Conservation (phyloP, 2,113 vertebrate genomes). For the Halcyon senegalensis region DNA sequence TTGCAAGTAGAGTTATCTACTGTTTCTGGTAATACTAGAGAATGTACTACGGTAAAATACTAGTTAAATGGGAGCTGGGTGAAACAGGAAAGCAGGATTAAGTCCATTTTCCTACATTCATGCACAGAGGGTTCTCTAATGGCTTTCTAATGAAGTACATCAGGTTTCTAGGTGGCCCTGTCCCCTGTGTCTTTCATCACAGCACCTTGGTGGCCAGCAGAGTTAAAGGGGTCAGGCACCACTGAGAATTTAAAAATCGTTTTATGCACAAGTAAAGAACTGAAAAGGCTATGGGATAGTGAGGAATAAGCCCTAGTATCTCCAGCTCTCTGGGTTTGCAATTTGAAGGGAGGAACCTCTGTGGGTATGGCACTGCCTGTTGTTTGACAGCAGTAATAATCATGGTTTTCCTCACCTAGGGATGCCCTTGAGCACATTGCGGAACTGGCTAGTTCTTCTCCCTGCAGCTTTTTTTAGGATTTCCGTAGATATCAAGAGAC, state of each 20-base stretch:
- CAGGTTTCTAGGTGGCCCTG: background rate
- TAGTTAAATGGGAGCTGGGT: background rate
- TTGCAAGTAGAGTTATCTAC: background rate
- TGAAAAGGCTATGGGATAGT: background rate
- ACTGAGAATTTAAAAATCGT: background rate
- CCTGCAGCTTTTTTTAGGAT: background rate
- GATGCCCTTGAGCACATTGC: background rate
- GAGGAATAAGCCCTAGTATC: background rate
- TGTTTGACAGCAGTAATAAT: background rate
- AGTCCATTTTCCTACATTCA: background rate
- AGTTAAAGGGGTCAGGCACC: background rate
- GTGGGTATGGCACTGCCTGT: rapidly evolving
- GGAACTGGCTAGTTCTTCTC: background rate
- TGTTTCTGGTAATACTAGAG: background rate
- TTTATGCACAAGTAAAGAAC: background rate
- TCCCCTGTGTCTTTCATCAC: background rate
- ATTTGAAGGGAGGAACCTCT: background rate
- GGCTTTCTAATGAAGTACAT: background rate
- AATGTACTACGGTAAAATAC: background rate
- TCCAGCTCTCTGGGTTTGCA: background rate
- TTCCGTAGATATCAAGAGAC: background rate
- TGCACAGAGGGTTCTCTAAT: background rate
- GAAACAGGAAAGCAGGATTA: background rate
- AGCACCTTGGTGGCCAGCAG: background rate
- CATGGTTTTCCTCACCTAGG: background rate